These are phyloP conservation scores for Nipponacmea schrenckii DNA, from an alignment of 2,888 invertebrate species.

Conservation along the genomic window DNA sequence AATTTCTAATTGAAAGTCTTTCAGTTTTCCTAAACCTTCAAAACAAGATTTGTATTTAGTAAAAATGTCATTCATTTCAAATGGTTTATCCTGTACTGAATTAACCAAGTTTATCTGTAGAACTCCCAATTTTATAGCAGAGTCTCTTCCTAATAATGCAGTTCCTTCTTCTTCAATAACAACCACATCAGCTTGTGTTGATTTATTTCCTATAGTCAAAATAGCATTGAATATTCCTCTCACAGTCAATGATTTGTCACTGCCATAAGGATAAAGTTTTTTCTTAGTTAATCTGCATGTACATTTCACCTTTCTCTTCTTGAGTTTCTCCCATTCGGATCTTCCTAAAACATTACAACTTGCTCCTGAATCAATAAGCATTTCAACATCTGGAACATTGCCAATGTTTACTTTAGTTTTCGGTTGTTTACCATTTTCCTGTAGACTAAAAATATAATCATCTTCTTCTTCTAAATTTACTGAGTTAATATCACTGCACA, in stretches of 20 bases:
- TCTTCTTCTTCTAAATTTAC: neutral
- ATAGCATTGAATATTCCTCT: neutral
- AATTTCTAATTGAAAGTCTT: neutral
- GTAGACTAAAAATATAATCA: neutral
- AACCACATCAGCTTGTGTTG: neutral
- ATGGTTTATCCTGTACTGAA: neutral
- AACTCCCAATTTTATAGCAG: neutral
- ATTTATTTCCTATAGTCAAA: constrained; percentile 3
- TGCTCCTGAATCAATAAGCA: neutral
- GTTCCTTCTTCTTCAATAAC: neutral
- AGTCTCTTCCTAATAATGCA: neutral
- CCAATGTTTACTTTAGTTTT: neutral
- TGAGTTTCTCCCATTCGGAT: neutral
- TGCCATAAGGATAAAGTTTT: neutral
- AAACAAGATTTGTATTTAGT: neutral
- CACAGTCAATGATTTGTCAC: neutral
- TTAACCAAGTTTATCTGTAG: constrained; percentile 7
- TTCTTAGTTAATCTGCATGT: neutral
- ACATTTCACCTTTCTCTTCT: constrained; percentile 2
- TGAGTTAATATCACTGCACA: neutral
- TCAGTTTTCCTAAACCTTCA: neutral
- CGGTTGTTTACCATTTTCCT: neutral
- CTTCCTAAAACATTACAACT: neutral
- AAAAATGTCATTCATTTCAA: constrained; percentile 1
- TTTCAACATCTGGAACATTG: constrained; percentile 1